phyloP scores from a whole-genome alignment of 2,113 vertebrate genomes.

The Greenwoodochromis staneri region DNA sequence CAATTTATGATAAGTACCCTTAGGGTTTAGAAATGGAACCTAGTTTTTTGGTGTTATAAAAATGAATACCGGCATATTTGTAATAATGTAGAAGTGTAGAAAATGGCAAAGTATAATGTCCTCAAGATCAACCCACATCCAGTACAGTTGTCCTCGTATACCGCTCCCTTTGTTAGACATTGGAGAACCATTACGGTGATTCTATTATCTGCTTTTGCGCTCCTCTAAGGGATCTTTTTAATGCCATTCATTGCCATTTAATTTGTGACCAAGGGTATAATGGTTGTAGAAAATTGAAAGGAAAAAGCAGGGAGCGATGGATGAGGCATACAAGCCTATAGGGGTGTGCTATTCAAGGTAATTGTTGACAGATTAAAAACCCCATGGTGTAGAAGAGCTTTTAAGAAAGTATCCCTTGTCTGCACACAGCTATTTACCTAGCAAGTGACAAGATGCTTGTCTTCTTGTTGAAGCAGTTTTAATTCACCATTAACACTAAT shows the following conservation, averaged over 20 bases:
- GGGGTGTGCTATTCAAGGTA: background rate
- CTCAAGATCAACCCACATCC: background rate
- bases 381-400: background rate
- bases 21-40: background rate
- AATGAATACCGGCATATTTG: background rate
- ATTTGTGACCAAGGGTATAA: constrained; percentile 52
- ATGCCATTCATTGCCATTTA: constrained; percentile 37
- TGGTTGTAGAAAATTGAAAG: constrained; percentile 16
- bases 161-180: background rate
- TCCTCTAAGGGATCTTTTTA: constrained; percentile 19
- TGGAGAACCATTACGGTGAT: constrained; percentile 26
- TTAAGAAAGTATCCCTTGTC: background rate
- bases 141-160: background rate
- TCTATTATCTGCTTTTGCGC: constrained; percentile 14
- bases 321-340: background rate
- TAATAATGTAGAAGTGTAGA: background rate
- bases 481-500: constrained; percentile 30
- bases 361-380: constrained; percentile 13
- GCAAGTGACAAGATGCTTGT: background rate
- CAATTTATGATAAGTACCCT: background rate
- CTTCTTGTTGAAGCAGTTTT: constrained; percentile 16
- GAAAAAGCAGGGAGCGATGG: background rate
- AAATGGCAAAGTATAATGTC: background rate
- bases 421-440: background rate
- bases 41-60: background rate